phyloP scores from a whole-genome alignment of 2,888 invertebrate species.

The Ectemnius cavifrons region DNA sequence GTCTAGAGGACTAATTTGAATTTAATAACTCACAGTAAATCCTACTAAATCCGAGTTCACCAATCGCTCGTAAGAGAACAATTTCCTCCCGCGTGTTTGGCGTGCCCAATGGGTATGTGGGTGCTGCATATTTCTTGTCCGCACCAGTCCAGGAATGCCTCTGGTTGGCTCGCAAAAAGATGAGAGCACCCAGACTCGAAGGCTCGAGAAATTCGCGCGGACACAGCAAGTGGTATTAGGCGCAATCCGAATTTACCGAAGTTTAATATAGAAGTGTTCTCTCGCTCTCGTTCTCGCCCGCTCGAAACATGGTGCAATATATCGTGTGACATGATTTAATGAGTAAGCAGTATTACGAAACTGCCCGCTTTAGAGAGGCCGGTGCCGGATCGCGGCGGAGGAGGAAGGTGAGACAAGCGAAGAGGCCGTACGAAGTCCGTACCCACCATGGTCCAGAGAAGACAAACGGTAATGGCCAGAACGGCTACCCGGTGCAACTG shows the following conservation, averaged over 20 bases:
- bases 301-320: too few relatives aligned
- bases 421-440: slow-evolving; percentile 34
- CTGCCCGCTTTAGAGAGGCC: background rate
- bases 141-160: slow-evolving; percentile 28
- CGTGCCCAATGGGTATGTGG: slow-evolving; percentile 1
- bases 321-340: too few relatives aligned
- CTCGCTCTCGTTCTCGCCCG: too few relatives aligned
- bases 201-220: slow-evolving; percentile 3
- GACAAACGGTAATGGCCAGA: slow-evolving; percentile 53
- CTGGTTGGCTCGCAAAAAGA: slow-evolving; percentile 19
- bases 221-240: background rate
- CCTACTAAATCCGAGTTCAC: slow-evolving; percentile 12
- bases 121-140: slow-evolving; percentile 13
- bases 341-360: background rate
- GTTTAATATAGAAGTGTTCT: too few relatives aligned
- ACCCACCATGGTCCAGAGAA: slow-evolving; percentile 47
- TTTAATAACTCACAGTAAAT: background rate
- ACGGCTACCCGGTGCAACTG: slow-evolving; percentile 47
- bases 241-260: too few relatives aligned
- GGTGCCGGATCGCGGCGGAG: slow-evolving; percentile 5
- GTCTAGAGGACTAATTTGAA: background rate
- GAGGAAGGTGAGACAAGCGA: slow-evolving; percentile 15
- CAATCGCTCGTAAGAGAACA: background rate
- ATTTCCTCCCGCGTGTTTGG: slow-evolving; percentile 1
- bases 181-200: background rate